Evolutionary conservation across 2,797 vertebrate genomes (phyloP), one percentile per base, ranked within the genome.

Genomic region (Podarcis lilfordi): DNA sequence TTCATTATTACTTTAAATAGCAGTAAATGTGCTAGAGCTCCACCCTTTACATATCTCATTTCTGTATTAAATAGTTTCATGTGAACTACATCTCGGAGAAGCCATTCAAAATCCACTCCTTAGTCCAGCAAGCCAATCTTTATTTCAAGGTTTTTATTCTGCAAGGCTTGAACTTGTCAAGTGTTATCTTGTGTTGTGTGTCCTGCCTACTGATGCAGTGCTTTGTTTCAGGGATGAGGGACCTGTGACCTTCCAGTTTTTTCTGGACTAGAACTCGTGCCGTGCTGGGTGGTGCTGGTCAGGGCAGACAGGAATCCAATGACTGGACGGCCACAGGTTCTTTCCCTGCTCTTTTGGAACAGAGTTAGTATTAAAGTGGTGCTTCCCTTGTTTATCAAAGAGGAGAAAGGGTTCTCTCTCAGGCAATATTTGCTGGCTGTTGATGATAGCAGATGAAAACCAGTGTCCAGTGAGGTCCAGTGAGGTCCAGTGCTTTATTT

Each of bases 131-230:
- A 72, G 1, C 69, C 45, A 84, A 19, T 17, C 10, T 83, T 55
- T n/a, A 35, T 72, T 55, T 83, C 50, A 32, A 55, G 69, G 29
- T 84, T 72, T 83, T 50, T 84, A 72, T 84, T 84, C 11, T 72
- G n/a, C 10, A 84, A 29, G 25, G 55, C 21, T 10, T 61, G 8
- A 61, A 10, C n/a, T 37, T 37, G 25, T 59, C 64, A 3, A 13
- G 8, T 71, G n/a, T 32, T 32, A 61, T 61, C 50, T 15, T 55
- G 11, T 50, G 3, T 50, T 50, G 45, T 50, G 45, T 13, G 45
- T 13, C 45, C 43, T 3, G 45, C 4, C 13, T 9, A 10, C 13
- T 77, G 13, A 55, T 78, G 15, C 17, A 21, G 23, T 5, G 21
- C 19, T 61, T 23, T 23, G 50, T 55, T 23, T 61, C 19, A 1